These are phyloP conservation scores for Zeugodacus cucurbitae DNA, from an alignment of 1,140 invertebrate species.

Conservation along the genomic window DNA sequence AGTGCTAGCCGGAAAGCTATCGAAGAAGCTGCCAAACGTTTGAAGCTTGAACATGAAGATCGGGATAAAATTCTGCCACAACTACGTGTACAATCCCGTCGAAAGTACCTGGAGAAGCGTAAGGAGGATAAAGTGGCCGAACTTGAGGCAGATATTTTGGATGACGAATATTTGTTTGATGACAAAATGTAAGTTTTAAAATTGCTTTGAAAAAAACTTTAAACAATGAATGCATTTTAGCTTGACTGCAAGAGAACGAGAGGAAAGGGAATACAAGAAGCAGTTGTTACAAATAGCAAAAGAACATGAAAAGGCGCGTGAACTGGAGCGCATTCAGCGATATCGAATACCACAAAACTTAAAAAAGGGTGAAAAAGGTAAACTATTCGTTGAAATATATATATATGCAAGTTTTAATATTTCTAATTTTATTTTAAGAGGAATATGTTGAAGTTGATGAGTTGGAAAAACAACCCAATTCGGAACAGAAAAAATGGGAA, in stretches of 20 bases:
- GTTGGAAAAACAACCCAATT: conserved; percentile 85
- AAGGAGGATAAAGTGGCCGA: conserved; percentile 97
- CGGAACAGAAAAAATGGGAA: conserved; percentile 98
- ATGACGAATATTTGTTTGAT: conserved; percentile 96
- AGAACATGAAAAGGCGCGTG: conserved; percentile 94
- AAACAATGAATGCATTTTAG: conserved; percentile 65
- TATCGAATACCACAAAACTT: conserved; percentile 93
- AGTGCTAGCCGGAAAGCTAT: conserved; percentile 80
- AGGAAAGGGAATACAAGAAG: conserved; percentile 90
- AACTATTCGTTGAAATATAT: conserved; percentile 39
- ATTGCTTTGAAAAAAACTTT: neutral
- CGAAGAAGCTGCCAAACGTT: conserved; percentile 91
- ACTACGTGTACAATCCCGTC: conserved; percentile 88
- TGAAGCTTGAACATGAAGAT: conserved; percentile 88
- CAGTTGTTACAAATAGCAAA: conserved; percentile 90
- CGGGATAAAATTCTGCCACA: conserved; percentile 88
- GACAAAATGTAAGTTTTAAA: conserved; percentile 78
- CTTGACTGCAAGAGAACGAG: conserved; percentile 86
- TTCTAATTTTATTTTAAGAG: conserved; percentile 52
- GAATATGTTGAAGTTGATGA: conserved; percentile 92
- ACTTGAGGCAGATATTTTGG: conserved; percentile 92
- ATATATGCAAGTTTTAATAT: neutral
- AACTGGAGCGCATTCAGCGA: conserved; percentile 90
- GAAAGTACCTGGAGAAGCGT: conserved; percentile 94
- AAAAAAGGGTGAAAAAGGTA: conserved; percentile 75